A percentile compares a stretch with the other conserved stretches of the same genome.
These are phyloP conservation scores for Aphodius granarius DNA, from an alignment of 2,888 invertebrate genomes.

Conservation along the genomic window DNA sequence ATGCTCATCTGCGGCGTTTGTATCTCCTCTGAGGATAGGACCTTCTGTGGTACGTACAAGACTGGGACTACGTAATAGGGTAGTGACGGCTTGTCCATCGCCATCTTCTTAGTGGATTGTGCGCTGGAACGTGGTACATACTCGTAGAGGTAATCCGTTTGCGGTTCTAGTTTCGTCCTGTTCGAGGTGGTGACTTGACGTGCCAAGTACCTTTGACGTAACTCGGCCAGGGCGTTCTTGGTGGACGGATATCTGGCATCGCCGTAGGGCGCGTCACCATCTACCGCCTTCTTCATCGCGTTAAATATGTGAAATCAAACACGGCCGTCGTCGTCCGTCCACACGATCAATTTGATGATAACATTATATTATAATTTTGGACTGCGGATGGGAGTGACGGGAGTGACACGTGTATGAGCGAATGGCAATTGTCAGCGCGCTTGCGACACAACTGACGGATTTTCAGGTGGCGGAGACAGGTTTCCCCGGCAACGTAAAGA, in stretches of 20 bases:
- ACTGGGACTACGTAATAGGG: slow-evolving; percentile 37
- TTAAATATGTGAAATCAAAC: background rate
- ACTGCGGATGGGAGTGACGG: background rate
- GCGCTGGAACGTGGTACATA: background rate
- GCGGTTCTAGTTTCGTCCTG: background rate
- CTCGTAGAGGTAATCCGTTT: background rate
- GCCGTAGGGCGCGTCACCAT: background rate
- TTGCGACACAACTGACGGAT: background rate
- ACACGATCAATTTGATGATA: background rate
- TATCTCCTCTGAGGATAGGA: slow-evolving; percentile 26
- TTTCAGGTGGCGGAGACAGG: too few species aligned
- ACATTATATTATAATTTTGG: background rate
- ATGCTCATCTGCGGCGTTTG: background rate
- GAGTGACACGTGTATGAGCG: background rate
- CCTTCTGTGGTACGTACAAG: slow-evolving; percentile 35
- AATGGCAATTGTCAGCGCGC: background rate
- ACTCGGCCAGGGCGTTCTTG: background rate
- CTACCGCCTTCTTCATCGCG: background rate
- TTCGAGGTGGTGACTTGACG: background rate
- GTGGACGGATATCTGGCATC: background rate
- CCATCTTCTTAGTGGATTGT: background rate
- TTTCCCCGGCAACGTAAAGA: too few species aligned
- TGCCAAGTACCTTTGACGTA: background rate
- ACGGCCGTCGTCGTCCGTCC: background rate
- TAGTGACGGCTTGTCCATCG: slow-evolving; percentile 10